phyloP scores from a whole-genome alignment of 1,140 invertebrate species.

The Protaetia brevitarsis region DNA sequence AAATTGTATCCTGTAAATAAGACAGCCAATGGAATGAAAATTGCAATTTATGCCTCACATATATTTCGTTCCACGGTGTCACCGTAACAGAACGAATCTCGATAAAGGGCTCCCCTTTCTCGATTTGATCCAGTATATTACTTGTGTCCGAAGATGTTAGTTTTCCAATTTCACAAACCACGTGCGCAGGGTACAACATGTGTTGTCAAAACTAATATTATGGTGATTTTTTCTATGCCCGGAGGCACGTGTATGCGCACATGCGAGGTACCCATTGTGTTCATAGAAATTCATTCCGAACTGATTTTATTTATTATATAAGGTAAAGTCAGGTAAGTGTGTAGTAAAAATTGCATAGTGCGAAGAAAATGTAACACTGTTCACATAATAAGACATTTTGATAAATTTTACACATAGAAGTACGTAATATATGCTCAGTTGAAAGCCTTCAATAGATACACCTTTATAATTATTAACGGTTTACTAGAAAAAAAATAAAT shows the following conservation, averaged over 20 bases:
- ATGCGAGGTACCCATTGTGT: neutral
- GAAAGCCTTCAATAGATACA: too few relatives aligned
- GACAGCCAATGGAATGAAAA: conserved; percentile 11
- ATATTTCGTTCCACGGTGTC: neutral
- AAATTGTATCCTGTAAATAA: conserved; percentile 7
- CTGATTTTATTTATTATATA: too few relatives aligned
- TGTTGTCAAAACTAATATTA: neutral
- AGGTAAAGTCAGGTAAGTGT: too few relatives aligned
- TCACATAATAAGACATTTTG: too few relatives aligned
- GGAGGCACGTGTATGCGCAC: neutral
- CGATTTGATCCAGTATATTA: neutral
- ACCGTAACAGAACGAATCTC: neutral
- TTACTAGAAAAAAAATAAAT: too few relatives aligned
- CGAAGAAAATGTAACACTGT: too few relatives aligned
- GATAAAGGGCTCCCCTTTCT: neutral
- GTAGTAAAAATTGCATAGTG: too few relatives aligned
- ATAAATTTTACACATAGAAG: too few relatives aligned
- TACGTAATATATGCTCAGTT: too few relatives aligned
- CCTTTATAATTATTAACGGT: too few relatives aligned
- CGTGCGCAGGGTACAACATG: neutral
- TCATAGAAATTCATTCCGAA: too few relatives aligned
- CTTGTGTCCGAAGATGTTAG: neutral
- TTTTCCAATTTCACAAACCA: conserved; percentile 8
- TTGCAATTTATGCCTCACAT: neutral
- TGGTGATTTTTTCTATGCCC: neutral